These are phyloP conservation scores for Zapus hudsonius DNA, from an alignment of 2,113 vertebrate species.

Conservation along the genomic window DNA sequence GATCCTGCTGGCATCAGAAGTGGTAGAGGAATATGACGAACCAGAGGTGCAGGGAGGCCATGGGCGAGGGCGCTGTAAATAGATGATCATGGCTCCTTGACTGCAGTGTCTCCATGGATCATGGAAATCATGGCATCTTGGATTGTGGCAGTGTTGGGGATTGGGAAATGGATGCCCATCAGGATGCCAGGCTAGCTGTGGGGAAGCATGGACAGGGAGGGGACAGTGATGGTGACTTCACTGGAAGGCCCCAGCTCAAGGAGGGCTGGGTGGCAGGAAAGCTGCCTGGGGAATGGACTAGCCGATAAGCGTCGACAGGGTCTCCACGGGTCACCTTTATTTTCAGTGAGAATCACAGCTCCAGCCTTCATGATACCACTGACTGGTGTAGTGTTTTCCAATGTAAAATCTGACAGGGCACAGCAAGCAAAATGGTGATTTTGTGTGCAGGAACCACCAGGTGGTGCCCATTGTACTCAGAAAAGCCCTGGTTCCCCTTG, in stretches of 20 bases:
- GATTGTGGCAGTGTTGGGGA: no score
- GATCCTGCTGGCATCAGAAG: neutral
- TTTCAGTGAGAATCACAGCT: neutral
- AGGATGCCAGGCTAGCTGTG: neutral
- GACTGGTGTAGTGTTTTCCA: neutral
- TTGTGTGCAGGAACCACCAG: neutral
- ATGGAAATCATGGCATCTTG: neutral
- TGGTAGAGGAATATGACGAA: fast-evolving
- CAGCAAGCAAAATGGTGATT: neutral
- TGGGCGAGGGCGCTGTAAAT: no score
- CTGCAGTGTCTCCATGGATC: fast-evolving
- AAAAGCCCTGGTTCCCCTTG: neutral
- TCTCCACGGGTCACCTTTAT: neutral
- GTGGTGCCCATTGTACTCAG: neutral
- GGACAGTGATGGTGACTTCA: fast-evolving
- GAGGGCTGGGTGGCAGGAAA: no score
- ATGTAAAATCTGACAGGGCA: neutral
- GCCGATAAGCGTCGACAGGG: neutral
- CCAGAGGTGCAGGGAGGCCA: fast-evolving
- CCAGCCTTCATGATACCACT: fast-evolving
- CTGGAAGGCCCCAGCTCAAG: fast-evolving
- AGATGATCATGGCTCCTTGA: no score
- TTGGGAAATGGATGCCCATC: neutral
- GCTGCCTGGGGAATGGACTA: neutral
- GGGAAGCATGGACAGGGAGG: neutral